These are phyloP conservation scores for Tyrophagus putrescentiae DNA, from an alignment of 1,140 invertebrate genomes.

Conservation along the genomic window DNA sequence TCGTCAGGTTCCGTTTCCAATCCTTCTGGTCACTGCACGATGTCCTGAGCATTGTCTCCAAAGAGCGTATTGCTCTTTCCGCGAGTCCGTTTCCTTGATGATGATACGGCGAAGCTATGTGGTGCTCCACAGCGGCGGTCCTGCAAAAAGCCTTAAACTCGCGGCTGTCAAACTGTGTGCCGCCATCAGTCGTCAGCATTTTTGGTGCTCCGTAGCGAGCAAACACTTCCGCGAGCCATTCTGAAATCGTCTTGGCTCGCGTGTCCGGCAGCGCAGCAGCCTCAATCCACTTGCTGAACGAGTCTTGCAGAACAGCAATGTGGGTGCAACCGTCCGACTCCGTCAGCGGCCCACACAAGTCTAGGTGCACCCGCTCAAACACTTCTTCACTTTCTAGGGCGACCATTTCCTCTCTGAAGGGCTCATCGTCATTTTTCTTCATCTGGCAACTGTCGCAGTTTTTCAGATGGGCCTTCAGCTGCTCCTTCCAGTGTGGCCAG, in stretches of 20 bases:
- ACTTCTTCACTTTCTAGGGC: background rate
- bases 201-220: background rate
- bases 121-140: background rate
- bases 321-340: background rate
- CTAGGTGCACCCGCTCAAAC: background rate
- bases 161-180: background rate
- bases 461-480: background rate
- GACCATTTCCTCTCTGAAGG: background rate
- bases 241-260: background rate
- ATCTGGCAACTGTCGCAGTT: background rate
- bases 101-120: background rate
- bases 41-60: constrained; percentile 16
- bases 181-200: background rate
- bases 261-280: background rate
- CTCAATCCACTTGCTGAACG: background rate
- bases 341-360: background rate
- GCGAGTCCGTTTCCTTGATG: constrained; percentile 8
- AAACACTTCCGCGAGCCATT: background rate
- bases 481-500: constrained; percentile 14
- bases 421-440: background rate
- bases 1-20: constrained; percentile 29
- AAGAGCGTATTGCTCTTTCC: constrained; percentile 5
- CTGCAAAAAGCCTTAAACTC: constrained; percentile 1
- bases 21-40: background rate
- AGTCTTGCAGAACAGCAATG: background rate